These are phyloP conservation scores for Sebastiscus tertius DNA, from an alignment of 2,797 vertebrate species.

Conservation along the genomic window DNA sequence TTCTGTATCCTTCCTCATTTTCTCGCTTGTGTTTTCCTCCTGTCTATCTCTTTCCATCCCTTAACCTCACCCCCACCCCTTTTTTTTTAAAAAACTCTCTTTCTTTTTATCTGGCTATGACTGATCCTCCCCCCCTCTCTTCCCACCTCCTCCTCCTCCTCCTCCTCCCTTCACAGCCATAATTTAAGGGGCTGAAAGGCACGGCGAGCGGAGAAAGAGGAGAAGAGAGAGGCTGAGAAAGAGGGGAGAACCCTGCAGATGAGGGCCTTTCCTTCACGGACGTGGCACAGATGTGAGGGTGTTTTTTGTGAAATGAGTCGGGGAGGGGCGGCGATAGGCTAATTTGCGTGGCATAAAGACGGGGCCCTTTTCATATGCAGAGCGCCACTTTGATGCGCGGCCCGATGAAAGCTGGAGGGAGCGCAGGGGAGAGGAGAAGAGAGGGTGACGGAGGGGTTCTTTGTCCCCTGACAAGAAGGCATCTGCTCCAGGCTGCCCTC, in stretches of 20 bases:
- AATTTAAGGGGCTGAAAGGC: conserved; percentile 86
- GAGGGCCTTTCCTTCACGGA: conserved; percentile 79
- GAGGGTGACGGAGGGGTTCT: conserved; percentile 80
- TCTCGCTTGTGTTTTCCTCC: conserved; percentile 36
- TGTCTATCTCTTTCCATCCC: conserved; percentile 12
- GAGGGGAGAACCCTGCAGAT: conserved; percentile 76
- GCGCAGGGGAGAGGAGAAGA: conserved; percentile 65
- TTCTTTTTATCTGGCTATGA: conserved; percentile 55
- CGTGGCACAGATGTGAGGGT: conserved; percentile 87
- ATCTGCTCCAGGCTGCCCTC: conserved; percentile 80
- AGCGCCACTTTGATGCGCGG: conserved; percentile 87
- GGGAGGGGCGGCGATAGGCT: conserved; percentile 83
- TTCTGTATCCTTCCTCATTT: conserved; percentile 32
- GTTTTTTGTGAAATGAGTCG: conserved; percentile 81
- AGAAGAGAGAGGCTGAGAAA: conserved; percentile 61
- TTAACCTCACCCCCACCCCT: neutral
- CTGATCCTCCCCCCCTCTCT: conserved; percentile 39
- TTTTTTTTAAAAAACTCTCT: neutral
- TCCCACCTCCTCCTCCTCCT: conserved; percentile 19
- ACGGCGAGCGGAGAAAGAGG: conserved; percentile 75
- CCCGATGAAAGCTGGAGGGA: conserved; percentile 78
- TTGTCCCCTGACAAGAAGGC: conserved; percentile 89
- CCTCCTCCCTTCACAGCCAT: conserved; percentile 67
- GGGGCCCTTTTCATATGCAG: conserved; percentile 88
- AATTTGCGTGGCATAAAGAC: conserved; percentile 84